Evolutionary conservation across 30 jellyfish, hydroid and myxozoan species (phyloP).

Genomic region (Aurelia aurita): DNA sequence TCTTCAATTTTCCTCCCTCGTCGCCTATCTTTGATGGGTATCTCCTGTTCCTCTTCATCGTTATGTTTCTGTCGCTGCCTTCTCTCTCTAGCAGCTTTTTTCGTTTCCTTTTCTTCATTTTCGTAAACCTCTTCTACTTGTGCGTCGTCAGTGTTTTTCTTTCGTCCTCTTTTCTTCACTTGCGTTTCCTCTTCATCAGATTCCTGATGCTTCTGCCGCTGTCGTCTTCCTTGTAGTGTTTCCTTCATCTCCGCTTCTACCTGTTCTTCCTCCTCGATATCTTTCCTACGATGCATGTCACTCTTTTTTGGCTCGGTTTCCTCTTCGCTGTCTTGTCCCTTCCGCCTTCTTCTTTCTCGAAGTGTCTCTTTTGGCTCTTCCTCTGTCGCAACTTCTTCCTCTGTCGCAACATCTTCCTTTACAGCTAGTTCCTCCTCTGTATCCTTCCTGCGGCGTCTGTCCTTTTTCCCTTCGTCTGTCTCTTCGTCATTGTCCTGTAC

Average conservation of each 20-base stretch:
- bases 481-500: background rate
- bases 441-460: background rate
- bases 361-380: background rate
- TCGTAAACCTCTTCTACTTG: background rate
- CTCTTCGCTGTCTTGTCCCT: background rate
- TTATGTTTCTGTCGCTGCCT: background rate
- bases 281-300: background rate
- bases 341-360: background rate
- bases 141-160: background rate
- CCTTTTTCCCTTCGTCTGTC: background rate
- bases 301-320: slow-evolving; percentile 3
- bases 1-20: slow-evolving; percentile 3
- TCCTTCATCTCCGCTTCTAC: too few species aligned
- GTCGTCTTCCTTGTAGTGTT: too few species aligned
- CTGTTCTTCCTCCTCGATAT: too few species aligned
- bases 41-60: background rate
- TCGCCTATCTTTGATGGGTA: background rate
- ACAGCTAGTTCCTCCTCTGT: background rate
- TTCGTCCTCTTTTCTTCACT: too few species aligned
- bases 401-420: background rate
- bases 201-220: background rate
- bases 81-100: background rate
- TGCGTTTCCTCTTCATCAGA: slow-evolving; percentile 1
- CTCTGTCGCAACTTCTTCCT: background rate
- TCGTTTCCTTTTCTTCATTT: background rate